A percentile compares a stretch with the other conserved stretches of the same genome.
phyloP scores from a whole-genome alignment of 1,140 invertebrate species.

The Drosophila mauritiana region DNA sequence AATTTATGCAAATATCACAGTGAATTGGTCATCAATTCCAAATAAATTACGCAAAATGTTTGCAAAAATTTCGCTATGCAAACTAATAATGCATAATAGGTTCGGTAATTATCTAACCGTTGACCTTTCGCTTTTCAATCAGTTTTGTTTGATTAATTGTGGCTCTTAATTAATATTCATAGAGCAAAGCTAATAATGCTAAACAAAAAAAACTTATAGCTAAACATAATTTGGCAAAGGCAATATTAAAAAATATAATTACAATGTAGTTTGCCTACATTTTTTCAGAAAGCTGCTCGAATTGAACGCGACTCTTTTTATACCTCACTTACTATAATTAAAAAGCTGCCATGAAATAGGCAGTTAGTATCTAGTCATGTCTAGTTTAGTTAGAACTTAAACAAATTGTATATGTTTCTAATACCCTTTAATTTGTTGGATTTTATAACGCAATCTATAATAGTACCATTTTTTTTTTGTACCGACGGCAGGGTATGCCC shows the following conservation, averaged over 20 bases:
- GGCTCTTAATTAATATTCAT: slow-evolving; percentile 1
- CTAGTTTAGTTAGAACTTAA: too few relatives aligned
- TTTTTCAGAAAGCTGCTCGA: background rate
- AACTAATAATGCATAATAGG: background rate
- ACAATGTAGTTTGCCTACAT: background rate
- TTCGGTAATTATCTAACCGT: background rate
- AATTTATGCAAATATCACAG: slow-evolving; percentile 22
- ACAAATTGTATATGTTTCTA: too few relatives aligned
- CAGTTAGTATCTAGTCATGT: too few relatives aligned
- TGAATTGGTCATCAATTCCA: slow-evolving; percentile 10
- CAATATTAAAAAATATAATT: background rate
- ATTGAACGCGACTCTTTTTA: too few relatives aligned
- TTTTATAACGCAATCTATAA: too few relatives aligned
- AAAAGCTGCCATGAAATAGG: too few relatives aligned
- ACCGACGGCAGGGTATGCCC: background rate
- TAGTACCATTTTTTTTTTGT: too few relatives aligned
- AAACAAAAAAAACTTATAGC: background rate
- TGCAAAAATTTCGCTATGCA: slow-evolving; percentile 7
- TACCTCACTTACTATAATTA: too few relatives aligned
- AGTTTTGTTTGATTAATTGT: slow-evolving; percentile 5
- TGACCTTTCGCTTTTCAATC: background rate
- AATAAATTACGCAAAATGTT: slow-evolving; percentile 15
- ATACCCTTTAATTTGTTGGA: too few relatives aligned
- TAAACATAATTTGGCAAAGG: background rate
- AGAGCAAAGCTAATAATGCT: background rate